Base-by-base conservation (phyloP, 2,113 vertebrate species). In the Strigops habroptila region DNA sequence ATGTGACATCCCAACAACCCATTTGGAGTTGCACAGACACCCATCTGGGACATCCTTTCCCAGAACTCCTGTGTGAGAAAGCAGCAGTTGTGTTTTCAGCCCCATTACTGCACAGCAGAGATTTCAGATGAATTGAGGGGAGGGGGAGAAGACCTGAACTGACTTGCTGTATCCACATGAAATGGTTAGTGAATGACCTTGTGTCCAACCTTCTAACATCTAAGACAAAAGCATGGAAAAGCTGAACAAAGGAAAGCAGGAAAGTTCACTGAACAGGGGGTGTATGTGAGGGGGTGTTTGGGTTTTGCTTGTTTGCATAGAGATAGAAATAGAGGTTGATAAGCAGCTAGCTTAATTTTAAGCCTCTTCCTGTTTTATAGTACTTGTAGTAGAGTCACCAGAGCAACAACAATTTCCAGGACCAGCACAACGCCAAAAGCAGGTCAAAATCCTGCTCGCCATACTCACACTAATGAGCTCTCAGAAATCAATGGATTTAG, bases 201-300 rank as follows among this genome's bases (percentile, higher is more conserved):
- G 52, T 46, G 39, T 90, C 63, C 91, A 82, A 18, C 22, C 59
- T 82, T 92, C 83, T 80, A 76, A 53, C 27, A 89, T 74, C 76
- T 85, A 82, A 96, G 82, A 95, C 79, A 93, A 95, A 95, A 85
- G 80, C 81, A 87, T 25, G 74, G 86, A 82, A 71, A 69, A 86
- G 65, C 52, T 70, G 74, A 94, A 93, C 59, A 90, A 82, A 96
- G 75, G 55, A 65, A 79, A 79, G 59, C 63, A 82, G 55, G 41
- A 84, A 73, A 78, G 64, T 80, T 84, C 71, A 39, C 57, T 37
- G 62, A 93, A 87, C 21, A 44, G 12, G 6, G 18, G 3, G 46
- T 15, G 22, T 31, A 18, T 8, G 14, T 10, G 33, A 1, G 7
- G 12, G 18, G 1, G 8, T 5, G 6, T 11, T 22, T 10, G 53